Base-by-base conservation (phyloP, 2,888 invertebrate species). In the Campoplex nolae region DNA sequence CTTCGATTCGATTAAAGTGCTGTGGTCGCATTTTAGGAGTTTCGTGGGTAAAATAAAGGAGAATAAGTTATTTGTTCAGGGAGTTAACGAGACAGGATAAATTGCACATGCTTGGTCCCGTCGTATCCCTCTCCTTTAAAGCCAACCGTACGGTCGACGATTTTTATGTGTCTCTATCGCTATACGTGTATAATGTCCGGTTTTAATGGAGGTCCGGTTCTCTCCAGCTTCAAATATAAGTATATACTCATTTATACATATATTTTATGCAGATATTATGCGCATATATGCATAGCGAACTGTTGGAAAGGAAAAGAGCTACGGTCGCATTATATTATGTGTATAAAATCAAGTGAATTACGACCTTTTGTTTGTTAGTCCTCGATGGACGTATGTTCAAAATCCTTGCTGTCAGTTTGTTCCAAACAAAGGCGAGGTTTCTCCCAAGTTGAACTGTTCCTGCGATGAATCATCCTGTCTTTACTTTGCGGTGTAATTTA, bases 401-500 rank as follows among this genome's bases (percentile, higher is more conserved):
- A 76, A 76, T 42, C 67, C 65, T 71, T 45, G 18, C 51, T 71
- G 76, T 83, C 71, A 86, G 71, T 80, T 79, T 35, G 38, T 8
- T 38, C 28, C 48, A 80, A 86, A 86, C 83, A 83, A 86, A 86
- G 80, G 86, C 86, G 79, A 76, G 71, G 70, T 85, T 48, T 76
- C 35, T 45, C 28, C 38, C 82, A 68, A 68, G 62, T 74, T 51
- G 81, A 82, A 68, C 56, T 56, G 67, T 78, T 68, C 71, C 77
- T 45, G 54, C 86, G 65, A 86, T 86, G 83, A 86, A 83, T 86
- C 86, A 86, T 70, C 65, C 35, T 70, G 71, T 70, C 62, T 83
- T 83, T 80, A 83, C 83, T 80, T 86, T 86, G 71, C 86, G 65
- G 70, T 76, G 79, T 83, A 86, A 86, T 86, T 86, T 86, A 83